phyloP scores from a whole-genome alignment of 2,113 vertebrate genomes.

The Petaurus breviceps region DNA sequence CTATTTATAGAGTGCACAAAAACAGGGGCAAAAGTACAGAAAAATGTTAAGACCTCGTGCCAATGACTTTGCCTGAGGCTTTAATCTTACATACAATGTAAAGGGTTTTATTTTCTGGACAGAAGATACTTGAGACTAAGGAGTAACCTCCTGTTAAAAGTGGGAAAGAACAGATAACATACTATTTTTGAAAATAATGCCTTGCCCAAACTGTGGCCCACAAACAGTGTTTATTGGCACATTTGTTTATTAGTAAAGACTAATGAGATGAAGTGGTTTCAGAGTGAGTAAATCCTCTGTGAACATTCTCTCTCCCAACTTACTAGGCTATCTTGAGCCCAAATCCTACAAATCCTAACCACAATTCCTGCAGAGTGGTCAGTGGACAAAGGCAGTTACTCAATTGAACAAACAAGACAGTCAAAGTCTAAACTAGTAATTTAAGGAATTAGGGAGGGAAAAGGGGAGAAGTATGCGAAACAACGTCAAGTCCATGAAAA shows the following conservation, averaged over 20 bases:
- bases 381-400: constrained; percentile 72
- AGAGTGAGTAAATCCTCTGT: constrained; percentile 65
- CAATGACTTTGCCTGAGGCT: constrained; percentile 62
- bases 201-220: constrained; percentile 46
- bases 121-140: constrained; percentile 51
- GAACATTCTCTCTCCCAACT: constrained; percentile 58
- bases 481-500: constrained; percentile 57
- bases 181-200: constrained; percentile 55
- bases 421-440: constrained; percentile 66
- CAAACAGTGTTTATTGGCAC: constrained; percentile 66
- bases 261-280: constrained; percentile 67
- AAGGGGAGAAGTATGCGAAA: constrained; percentile 24
- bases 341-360: constrained; percentile 65
- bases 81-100: constrained; percentile 65
- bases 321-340: constrained; percentile 29
- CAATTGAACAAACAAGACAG: constrained; percentile 78
- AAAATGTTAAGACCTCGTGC: constrained; percentile 62
- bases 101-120: constrained; percentile 56
- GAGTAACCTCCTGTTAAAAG: constrained; percentile 18
- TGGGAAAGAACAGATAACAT: constrained; percentile 44
- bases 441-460: constrained; percentile 28
- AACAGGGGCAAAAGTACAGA: constrained; percentile 23
- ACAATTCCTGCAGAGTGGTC: constrained; percentile 74
- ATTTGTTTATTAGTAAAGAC: constrained; percentile 23
- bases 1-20: background rate